Base-by-base conservation (phyloP, 2,113 vertebrate species). In the Coracopsis vasa region DNA sequence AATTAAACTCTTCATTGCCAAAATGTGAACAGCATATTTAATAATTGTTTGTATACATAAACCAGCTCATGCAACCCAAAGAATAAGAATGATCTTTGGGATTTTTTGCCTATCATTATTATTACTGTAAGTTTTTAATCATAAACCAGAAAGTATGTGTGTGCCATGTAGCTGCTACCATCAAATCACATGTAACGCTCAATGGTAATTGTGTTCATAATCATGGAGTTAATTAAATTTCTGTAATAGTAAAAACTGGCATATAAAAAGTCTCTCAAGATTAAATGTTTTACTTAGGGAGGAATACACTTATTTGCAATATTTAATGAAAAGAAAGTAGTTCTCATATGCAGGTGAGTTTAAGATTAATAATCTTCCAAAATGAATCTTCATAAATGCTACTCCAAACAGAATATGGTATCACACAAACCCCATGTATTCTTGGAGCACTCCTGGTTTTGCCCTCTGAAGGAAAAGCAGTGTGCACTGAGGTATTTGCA, bases 201-300 rank as follows among this genome's bases (percentile, higher is more conserved):
- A 12, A 4, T 31, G 74, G 78, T 97, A 96, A 96, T 95, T 90
- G 84, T 93, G 80, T 80, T 93, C 72, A 37, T 95, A 97, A 97
- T 95, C 97, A 94, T 50, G 64, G 64, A 90, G 78, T 81, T 96
- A 94, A 97, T 95, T 96, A 89, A 81, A 95, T 93, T 92, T 86
- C 95, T 92, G 42, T 62, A 88, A 80, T 79, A 80, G 81, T 95
- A 85, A 97, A 94, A 94, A 86, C 2, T 11, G 41, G 60, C 71
- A 29, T 81, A 92, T 87, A 92, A 91, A 85, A 92, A 81, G 80
- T 91, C 82, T 95, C 83, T 74, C 66, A 94, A 93, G 93, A 94
- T 91, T 72, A 39, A 93, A 78, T 78, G 39, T 86, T 95, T 92
- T 42, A 78, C 51, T 92, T 51, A 39, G 91, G 50, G 71, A 94